A percentile compares a stretch with the other conserved stretches of the same genome.
Conservation (phyloP, 2,888 invertebrate species). For the Drosophila lutescens region DNA sequence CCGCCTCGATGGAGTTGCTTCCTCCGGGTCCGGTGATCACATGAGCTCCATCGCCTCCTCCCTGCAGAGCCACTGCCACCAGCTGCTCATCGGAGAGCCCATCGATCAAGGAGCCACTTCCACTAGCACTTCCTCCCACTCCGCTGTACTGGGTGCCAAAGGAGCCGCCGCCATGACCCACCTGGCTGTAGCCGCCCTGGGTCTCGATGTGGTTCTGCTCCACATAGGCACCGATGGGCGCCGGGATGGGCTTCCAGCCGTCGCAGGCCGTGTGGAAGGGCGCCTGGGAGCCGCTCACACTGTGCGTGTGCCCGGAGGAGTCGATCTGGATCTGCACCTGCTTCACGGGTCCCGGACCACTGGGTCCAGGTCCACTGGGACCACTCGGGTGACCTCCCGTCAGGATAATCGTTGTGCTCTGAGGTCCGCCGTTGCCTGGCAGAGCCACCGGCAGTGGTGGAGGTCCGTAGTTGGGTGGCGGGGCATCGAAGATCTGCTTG, state of each 20-base stretch:
- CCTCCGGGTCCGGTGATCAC: constrained; percentile 58
- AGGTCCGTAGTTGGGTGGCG: constrained; percentile 83
- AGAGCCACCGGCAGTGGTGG: constrained; percentile 79
- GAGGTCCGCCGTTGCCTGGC: constrained; percentile 56
- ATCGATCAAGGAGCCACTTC: constrained; percentile 60
- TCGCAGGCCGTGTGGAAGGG: constrained; percentile 87
- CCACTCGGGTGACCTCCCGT: constrained; percentile 40
- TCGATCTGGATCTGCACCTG: constrained; percentile 84
- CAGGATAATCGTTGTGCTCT: constrained; percentile 70
- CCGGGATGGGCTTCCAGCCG: constrained; percentile 94
- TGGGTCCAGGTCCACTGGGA: constrained; percentile 67
- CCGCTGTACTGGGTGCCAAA: constrained; percentile 56
- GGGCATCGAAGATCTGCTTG: constrained; percentile 84
- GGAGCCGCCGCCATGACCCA: constrained; percentile 57
- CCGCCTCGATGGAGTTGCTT: constrained; percentile 71
- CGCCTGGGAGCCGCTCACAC: constrained; percentile 78
- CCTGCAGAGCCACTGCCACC: constrained; percentile 82
- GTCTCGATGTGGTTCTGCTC: constrained; percentile 81
- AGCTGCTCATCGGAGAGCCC: constrained; percentile 82
- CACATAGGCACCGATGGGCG: constrained; percentile 85
- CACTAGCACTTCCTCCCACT: constrained; percentile 1
- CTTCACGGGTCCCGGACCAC: constrained; percentile 88
- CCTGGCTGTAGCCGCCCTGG: constrained; percentile 81
- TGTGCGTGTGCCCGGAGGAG: constrained; percentile 77
- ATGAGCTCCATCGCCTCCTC: constrained; percentile 52